Evolutionary conservation across 1,140 invertebrate genomes (phyloP).

Genomic region (Lepidurus apus): DNA sequence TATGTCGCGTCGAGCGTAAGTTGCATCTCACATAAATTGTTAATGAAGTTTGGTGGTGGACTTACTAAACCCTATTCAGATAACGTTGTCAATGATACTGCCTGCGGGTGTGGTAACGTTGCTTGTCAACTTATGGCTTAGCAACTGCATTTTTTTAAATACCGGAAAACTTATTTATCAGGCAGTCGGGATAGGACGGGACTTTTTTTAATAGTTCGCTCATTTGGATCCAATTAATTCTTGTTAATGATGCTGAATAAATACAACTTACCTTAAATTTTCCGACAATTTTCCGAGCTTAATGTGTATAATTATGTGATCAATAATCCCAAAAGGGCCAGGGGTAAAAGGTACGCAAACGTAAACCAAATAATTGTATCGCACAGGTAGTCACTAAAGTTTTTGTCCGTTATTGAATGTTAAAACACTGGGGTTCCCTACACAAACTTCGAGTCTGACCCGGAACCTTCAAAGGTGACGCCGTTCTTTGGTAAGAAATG

Average conservation of each 20-base stretch:
- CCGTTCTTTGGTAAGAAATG: not conserved
- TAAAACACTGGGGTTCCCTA: not conserved
- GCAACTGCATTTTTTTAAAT: not conserved
- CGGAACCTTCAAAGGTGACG: slow-evolving; percentile 3
- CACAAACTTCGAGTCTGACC: not conserved
- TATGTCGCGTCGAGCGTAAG: not conserved
- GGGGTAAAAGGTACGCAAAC: too few species aligned
- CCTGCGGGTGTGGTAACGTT: not conserved
- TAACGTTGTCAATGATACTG: not conserved
- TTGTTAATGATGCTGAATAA: too few species aligned
- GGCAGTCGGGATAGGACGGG: too few species aligned
- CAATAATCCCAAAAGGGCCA: too few species aligned
- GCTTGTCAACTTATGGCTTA: not conserved
- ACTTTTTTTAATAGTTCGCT: too few species aligned
- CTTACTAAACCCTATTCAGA: not conserved
- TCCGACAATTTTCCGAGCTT: too few species aligned
- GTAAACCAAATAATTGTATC: too few species aligned
- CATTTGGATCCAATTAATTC: too few species aligned
- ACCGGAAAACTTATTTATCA: too few species aligned
- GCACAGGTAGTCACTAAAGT: too few species aligned
- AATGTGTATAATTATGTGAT: too few species aligned
- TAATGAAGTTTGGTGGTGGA: not conserved
- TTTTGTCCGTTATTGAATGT: not conserved
- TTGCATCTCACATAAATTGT: not conserved
- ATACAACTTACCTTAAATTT: too few species aligned